A percentile compares a stretch with the other conserved stretches of the same genome.
Conservation (phyloP, 2,113 vertebrate genomes). For the Psammodynastes pulverulentus region DNA sequence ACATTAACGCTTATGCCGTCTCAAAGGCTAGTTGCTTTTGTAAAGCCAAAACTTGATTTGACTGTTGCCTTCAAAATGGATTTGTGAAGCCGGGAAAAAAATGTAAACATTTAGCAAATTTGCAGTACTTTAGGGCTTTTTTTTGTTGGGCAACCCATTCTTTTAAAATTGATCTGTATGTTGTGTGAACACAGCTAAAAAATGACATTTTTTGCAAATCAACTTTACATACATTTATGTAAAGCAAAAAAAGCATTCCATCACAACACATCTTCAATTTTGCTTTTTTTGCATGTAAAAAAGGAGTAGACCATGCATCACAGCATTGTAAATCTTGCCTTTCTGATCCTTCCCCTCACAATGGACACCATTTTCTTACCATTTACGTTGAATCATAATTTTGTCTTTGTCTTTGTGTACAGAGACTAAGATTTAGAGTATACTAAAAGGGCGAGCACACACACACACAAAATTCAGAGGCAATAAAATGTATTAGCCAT, state of each 20-base stretch:
- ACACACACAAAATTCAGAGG: neutral
- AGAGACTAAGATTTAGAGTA: neutral
- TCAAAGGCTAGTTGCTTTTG: neutral
- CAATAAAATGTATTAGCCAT: neutral
- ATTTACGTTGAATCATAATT: neutral
- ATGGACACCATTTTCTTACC: neutral
- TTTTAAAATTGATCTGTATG: neutral
- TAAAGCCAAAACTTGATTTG: neutral
- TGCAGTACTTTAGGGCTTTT: too few relatives aligned
- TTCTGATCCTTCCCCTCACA: neutral
- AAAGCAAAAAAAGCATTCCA: too few relatives aligned
- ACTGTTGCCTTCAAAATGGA: neutral
- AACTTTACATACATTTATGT: neutral
- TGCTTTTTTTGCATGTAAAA: too few relatives aligned
- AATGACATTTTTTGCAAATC: neutral
- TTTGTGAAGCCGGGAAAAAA: neutral
- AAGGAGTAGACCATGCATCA: neutral
- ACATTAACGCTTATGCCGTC: neutral
- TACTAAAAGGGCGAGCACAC: neutral
- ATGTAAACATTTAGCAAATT: too few relatives aligned
- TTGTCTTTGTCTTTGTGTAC: neutral
- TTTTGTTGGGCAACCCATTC: neutral
- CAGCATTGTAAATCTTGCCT: neutral
- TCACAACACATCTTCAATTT: too few relatives aligned
- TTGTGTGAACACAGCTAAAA: neutral